phyloP scores from a whole-genome alignment of 2,888 invertebrate species.

The Iselma pallidipennis region DNA sequence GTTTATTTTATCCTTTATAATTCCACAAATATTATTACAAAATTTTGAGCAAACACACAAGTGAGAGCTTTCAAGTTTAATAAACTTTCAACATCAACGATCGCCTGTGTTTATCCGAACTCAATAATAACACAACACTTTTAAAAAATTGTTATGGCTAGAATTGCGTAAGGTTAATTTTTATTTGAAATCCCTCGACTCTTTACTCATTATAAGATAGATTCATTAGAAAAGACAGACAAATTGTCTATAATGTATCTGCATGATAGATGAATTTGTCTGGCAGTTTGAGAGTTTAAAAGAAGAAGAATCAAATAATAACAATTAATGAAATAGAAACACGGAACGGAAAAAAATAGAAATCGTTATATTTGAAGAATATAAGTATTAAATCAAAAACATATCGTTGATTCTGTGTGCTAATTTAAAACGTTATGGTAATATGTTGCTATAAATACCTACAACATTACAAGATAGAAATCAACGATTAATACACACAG shows the following conservation, averaged over 20 bases:
- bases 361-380: too few species aligned
- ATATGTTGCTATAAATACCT: too few species aligned
- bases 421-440: too few species aligned
- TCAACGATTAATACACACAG: too few species aligned
- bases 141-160: constrained; percentile 21
- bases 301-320: neutral
- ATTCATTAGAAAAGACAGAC: neutral
- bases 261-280: neutral
- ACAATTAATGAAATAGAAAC: too few species aligned
- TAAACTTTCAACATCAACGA: constrained; percentile 22
- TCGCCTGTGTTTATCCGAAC: constrained; percentile 25
- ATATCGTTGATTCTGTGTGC: too few species aligned
- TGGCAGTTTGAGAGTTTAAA: neutral
- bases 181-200: too few species aligned
- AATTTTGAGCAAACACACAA: neutral
- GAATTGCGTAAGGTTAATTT: constrained; percentile 22
- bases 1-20: neutral
- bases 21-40: constrained; percentile 5
- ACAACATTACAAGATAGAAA: neutral
- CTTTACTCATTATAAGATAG: too few species aligned
- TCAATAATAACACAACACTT: neutral
- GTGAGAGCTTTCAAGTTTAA: constrained; percentile 6
- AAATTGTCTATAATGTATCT: neutral
- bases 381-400: too few species aligned
- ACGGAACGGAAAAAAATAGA: too few species aligned